Conservation (phyloP, 2,888 invertebrate genomes). For the Diaphora mendica region DNA sequence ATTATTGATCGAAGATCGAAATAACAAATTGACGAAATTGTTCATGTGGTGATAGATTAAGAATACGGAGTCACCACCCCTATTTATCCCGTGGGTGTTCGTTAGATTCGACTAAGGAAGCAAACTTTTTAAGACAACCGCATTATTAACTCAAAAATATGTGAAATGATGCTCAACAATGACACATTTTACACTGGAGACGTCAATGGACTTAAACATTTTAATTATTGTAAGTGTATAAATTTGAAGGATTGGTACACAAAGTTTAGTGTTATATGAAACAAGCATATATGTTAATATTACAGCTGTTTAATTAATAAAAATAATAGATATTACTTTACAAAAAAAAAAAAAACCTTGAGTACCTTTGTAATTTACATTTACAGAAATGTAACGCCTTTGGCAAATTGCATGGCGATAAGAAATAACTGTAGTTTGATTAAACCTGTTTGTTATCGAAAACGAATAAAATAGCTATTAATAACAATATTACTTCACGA, state of each 20-base stretch:
- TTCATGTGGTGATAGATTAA: background rate
- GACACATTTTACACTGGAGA: no score
- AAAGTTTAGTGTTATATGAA: background rate
- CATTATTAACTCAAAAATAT: background rate
- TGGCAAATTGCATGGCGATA: constrained; percentile 6
- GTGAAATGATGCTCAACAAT: no score
- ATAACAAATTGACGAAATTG: no score
- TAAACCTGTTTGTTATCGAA: background rate
- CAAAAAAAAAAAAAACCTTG: background rate
- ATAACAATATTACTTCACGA: background rate
- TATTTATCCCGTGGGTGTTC: no score
- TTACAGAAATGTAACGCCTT: background rate
- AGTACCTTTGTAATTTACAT: background rate
- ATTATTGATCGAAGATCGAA: no score
- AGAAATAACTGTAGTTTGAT: background rate
- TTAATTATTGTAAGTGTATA: background rate
- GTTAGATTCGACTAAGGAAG: no score
- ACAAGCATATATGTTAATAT: background rate
- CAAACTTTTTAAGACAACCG: no score
- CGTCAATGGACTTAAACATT: background rate
- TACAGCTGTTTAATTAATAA: background rate
- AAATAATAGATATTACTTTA: background rate
- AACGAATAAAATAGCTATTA: background rate
- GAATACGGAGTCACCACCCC: no score
- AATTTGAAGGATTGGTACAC: background rate